Percentiles rank a stretch among this genome's conserved stretches.
phyloP scores from a whole-genome alignment of 2,888 invertebrate species.

The Petrolisthes cinctipes region DNA sequence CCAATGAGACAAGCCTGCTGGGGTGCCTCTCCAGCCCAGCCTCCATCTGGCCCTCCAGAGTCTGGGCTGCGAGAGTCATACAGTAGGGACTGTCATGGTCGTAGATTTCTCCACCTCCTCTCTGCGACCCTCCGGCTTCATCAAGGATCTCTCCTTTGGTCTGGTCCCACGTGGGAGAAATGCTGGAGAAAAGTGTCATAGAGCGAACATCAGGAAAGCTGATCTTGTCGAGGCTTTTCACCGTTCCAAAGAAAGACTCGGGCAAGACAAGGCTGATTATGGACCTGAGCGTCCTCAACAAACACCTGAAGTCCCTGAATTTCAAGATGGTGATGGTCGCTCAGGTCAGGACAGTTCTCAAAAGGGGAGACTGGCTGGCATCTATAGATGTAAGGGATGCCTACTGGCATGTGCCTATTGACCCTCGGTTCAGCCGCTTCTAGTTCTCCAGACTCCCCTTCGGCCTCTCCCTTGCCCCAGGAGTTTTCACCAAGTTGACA shows the following conservation, averaged over 20 bases:
- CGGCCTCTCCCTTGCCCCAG: too few species aligned
- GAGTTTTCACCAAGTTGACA: background rate
- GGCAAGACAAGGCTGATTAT: too few species aligned
- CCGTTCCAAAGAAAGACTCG: too few species aligned
- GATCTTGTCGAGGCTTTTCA: background rate
- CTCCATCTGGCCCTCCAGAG: background rate
- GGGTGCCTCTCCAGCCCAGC: slow-evolving; percentile 1
- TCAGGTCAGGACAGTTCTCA: background rate
- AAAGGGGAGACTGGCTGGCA: background rate
- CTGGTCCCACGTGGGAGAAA: background rate
- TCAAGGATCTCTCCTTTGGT: background rate
- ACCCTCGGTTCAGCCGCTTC: background rate
- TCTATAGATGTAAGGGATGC: background rate
- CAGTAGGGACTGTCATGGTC: background rate
- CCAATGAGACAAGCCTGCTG: too few species aligned
- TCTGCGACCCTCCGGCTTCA: background rate
- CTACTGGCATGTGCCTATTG: background rate
- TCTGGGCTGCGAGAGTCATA: background rate
- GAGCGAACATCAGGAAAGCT: background rate
- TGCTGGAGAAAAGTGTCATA: slow-evolving; percentile 2
- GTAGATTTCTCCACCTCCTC: too few species aligned
- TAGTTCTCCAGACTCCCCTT: too few species aligned
- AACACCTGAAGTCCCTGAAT: background rate
- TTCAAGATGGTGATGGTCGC: too few species aligned
- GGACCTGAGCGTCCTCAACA: too few species aligned